A percentile compares a stretch with the other conserved stretches of the same genome.
Evolutionary conservation across 2,797 vertebrate genomes (phyloP).

Genomic region (Garrulus glandarius): DNA sequence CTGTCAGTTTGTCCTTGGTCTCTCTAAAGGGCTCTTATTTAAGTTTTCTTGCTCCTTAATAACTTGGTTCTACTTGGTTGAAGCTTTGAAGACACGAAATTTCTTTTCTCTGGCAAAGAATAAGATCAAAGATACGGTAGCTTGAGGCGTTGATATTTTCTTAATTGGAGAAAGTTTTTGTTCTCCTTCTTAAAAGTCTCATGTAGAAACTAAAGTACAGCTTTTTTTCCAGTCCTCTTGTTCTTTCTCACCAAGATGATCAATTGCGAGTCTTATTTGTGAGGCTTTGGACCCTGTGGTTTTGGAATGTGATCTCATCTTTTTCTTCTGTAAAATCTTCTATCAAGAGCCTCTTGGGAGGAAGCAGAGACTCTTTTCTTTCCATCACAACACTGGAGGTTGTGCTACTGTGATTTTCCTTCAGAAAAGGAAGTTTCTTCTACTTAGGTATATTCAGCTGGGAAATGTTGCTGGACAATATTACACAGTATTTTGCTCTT

Average conservation of each 20-base stretch:
- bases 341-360: neutral
- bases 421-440: neutral
- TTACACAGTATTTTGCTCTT: neutral
- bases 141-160: constrained; percentile 43
- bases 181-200: neutral
- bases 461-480: neutral
- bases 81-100: constrained; percentile 54
- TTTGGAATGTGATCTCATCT: neutral
- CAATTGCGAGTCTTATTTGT: neutral
- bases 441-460: neutral
- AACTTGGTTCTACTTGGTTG: constrained; percentile 40
- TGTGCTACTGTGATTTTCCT: neutral
- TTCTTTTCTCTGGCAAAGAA: constrained; percentile 39
- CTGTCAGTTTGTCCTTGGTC: constrained; percentile 34
- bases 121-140: neutral
- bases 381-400: neutral
- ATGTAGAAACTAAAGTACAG: neutral
- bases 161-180: constrained; percentile 51
- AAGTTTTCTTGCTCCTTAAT: constrained; percentile 25
- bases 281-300: neutral
- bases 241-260: neutral
- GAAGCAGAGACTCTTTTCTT: neutral
- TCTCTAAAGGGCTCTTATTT: constrained; percentile 20
- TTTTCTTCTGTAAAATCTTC: neutral
- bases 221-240: neutral